phyloP scores from a whole-genome alignment of 2,797 vertebrate species.

The Myiotriccus ornatus region DNA sequence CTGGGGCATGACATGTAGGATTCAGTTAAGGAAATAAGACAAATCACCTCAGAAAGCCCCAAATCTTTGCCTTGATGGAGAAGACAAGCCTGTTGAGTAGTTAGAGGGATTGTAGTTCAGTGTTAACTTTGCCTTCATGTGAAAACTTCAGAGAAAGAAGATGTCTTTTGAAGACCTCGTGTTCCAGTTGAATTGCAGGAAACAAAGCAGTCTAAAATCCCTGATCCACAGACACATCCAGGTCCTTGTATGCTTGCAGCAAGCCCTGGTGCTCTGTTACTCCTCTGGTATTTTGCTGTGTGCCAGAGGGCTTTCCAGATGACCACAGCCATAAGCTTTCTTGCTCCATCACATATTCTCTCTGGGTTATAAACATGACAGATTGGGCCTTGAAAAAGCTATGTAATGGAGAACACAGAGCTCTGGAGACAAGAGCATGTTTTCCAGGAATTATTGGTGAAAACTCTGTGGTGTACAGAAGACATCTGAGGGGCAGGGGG shows the following conservation, averaged over 20 bases:
- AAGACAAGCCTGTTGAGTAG: not conserved
- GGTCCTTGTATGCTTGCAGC: not conserved
- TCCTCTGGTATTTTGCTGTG: not conserved
- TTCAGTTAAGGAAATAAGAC: not conserved
- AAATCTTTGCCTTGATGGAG: not conserved
- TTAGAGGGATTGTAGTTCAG: not conserved
- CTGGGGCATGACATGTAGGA: not conserved
- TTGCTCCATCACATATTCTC: not conserved
- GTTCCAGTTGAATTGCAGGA: not conserved
- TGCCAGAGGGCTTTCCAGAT: not conserved
- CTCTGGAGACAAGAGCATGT: not conserved
- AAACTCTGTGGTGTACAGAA: not conserved
- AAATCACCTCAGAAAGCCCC: not conserved
- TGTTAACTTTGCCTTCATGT: not conserved
- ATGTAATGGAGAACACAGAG: not conserved
- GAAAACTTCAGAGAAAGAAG: not conserved
- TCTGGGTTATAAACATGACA: not conserved
- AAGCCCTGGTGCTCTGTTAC: not conserved
- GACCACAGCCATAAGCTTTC: not conserved
- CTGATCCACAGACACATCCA: not conserved
- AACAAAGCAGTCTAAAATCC: not conserved
- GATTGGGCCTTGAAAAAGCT: not conserved
- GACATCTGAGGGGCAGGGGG: not conserved
- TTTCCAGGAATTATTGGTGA: constrained; percentile 8
- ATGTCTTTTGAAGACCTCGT: not conserved